Conservation (phyloP, 2,888 invertebrate species). For the Leucozona laternaria region DNA sequence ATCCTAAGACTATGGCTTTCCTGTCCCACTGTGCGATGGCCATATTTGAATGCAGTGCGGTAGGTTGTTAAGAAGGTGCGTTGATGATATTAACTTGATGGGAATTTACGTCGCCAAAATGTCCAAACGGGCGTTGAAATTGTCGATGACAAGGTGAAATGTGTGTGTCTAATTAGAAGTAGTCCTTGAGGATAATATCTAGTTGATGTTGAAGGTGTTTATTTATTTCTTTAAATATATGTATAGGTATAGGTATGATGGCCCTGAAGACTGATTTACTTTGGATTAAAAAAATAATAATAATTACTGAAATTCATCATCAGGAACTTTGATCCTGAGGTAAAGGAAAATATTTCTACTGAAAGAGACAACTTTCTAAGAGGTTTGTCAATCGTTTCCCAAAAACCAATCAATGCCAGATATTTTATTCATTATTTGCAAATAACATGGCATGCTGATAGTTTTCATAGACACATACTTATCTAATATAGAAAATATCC, state of each 20-base stretch:
- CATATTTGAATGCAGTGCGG: conserved; percentile 11
- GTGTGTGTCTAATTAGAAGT: conserved; percentile 57
- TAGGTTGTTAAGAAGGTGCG: conserved; percentile 15
- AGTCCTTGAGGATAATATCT: conserved; percentile 49
- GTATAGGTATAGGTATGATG: background rate
- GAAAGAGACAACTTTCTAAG: too few species aligned
- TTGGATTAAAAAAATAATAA: background rate
- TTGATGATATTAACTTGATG: conserved; percentile 47
- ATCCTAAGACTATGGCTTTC: too few species aligned
- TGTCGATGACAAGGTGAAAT: conserved; percentile 63
- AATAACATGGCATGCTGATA: too few species aligned
- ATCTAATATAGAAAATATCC: too few species aligned
- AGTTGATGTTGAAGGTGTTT: background rate
- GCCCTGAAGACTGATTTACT: background rate
- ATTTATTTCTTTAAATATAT: background rate
- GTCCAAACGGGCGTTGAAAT: conserved; percentile 43
- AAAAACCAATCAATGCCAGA: too few species aligned
- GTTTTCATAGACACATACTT: too few species aligned
- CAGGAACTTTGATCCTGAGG: too few species aligned
- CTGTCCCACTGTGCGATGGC: background rate
- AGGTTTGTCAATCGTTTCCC: too few species aligned
- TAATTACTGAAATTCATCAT: background rate
- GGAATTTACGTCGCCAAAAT: conserved; percentile 66
- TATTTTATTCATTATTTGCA: too few species aligned
- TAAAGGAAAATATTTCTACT: too few species aligned